phyloP scores from a whole-genome alignment of 1,140 invertebrate species.

The Drosophila melanica region DNA sequence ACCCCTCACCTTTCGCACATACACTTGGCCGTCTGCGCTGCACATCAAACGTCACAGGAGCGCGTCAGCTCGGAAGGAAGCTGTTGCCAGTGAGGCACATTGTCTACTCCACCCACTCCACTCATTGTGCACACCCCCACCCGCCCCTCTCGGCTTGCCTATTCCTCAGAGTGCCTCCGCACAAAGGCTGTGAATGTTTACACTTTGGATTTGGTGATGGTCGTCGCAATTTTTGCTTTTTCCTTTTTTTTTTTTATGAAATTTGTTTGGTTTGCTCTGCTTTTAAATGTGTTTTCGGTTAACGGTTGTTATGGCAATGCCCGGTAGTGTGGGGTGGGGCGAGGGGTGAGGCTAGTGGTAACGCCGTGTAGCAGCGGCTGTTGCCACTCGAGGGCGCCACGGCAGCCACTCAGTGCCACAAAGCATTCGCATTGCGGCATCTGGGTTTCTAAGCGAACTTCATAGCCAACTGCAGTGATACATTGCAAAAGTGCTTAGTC shows the following conservation, averaged over 20 bases:
- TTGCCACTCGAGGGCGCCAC: slow-evolving; percentile 41
- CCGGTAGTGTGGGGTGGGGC: neutral
- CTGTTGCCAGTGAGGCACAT: slow-evolving; percentile 57
- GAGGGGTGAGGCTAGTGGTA: too few species aligned
- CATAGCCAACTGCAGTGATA: slow-evolving; percentile 30
- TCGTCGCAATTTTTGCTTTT: slow-evolving; percentile 49
- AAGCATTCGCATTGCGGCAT: slow-evolving; percentile 6
- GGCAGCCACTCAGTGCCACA: neutral
- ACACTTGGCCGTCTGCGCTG: slow-evolving; percentile 39
- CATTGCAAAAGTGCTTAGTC: neutral
- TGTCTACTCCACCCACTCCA: slow-evolving; percentile 15
- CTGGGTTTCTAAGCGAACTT: slow-evolving; percentile 27
- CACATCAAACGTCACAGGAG: slow-evolving; percentile 70
- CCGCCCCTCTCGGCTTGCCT: slow-evolving; percentile 5
- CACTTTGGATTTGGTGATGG: slow-evolving; percentile 78
- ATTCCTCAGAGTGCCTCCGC: slow-evolving; percentile 38
- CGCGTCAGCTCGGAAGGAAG: slow-evolving; percentile 75
- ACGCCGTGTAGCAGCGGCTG: slow-evolving; percentile 62
- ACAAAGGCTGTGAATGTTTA: slow-evolving; percentile 78
- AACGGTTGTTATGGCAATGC: slow-evolving; percentile 78
- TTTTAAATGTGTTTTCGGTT: slow-evolving; percentile 73
- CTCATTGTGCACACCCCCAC: neutral
- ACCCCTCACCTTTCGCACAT: neutral
- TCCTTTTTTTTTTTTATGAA: slow-evolving; percentile 35
- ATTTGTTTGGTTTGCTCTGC: slow-evolving; percentile 50